Evolutionary conservation across 2,888 invertebrate genomes (phyloP), one percentile per base, ranked within the genome.

Genomic region (Sesamia inferens): DNA sequence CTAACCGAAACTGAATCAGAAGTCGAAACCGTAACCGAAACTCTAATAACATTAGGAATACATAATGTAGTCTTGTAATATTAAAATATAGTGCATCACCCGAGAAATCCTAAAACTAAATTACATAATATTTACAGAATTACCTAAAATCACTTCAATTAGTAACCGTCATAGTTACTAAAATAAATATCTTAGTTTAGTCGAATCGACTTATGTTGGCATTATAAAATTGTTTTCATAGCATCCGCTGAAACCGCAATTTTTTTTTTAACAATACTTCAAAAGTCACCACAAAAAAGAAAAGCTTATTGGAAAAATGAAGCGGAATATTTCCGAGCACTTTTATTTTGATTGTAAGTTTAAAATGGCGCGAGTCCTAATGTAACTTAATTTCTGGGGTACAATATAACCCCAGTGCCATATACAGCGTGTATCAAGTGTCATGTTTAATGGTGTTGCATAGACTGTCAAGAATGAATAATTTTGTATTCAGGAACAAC

Each of bases 71-170:
- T 31, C 31, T 31, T 31, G 31, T 3, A 31, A 31, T 31, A 31
- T 31, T 31, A 48, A 48, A 74, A 72, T 48, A 74, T n/a, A 71
- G 61, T 70, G 73, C 77, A 85, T 65, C 31, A 75, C 61, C 54
- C 71, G 73, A 73, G 14, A 0, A 57, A 31, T 13, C 68, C 76
- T 76, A 85, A 58, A 16, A 24, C 48, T 67, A 82, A 74, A 59
- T 84, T 72, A 71, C 54, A 70, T 65, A 62, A 66, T 84, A 85
- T 84, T 75, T 85, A 84, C 85, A 84, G 77, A 79, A 77, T 79
- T 77, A 85, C 69, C 80, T 83, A 83, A 24, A 82, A 85, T 82
- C 82, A 76, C 79, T 79, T 74, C 51, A 39, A 68, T 69, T 79
- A 82, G 79, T 82, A 82, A 81, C 79, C 64, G 59, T 78, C 48